Evolutionary conservation across 1,140 invertebrate species (phyloP).

Genomic region (Drosophila serrata): DNA sequence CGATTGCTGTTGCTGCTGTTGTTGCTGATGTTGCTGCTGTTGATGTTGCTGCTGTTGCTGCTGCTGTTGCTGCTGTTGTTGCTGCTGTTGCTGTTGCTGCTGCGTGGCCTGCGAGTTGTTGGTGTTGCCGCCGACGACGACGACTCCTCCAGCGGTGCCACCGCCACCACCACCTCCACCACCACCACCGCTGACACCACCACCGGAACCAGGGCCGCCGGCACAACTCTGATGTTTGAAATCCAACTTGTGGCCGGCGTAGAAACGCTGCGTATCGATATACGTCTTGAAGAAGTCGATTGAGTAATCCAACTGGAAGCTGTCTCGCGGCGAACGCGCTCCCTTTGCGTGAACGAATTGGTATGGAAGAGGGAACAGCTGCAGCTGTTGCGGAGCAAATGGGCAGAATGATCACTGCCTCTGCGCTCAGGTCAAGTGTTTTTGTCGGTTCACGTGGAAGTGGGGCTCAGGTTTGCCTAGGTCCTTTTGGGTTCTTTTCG

Average conservation of each 20-base stretch:
- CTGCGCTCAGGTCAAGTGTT: not conserved
- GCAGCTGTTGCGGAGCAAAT: conserved; percentile 1
- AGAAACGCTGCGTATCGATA: conserved; percentile 85
- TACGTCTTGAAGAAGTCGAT: conserved; percentile 85
- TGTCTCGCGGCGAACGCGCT: conserved; percentile 72
- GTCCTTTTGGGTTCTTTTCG: not conserved
- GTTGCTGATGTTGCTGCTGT: conserved; percentile 27
- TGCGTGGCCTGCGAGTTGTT: conserved; percentile 29
- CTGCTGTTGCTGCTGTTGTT: conserved; percentile 33
- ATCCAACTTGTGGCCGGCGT: conserved; percentile 87
- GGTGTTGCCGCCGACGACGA: conserved; percentile 83
- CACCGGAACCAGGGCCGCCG: conserved; percentile 86
- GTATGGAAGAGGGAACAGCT: not conserved
- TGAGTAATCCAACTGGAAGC: conserved; percentile 82
- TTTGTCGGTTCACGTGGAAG: not conserved
- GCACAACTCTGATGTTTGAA: conserved; percentile 86
- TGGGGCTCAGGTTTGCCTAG: not conserved
- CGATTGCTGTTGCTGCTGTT: conserved; percentile 43
- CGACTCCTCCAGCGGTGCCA: conserved; percentile 84
- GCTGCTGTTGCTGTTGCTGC: conserved; percentile 33
- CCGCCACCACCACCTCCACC: conserved; percentile 74
- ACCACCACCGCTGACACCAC: conserved; percentile 84
- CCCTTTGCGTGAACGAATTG: conserved; percentile 24
- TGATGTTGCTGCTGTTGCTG: conserved; percentile 29
- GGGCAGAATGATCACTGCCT: conserved; percentile 7